Base-by-base conservation (phyloP, 2,113 vertebrate genomes). In the Patagioenas fasciata region DNA sequence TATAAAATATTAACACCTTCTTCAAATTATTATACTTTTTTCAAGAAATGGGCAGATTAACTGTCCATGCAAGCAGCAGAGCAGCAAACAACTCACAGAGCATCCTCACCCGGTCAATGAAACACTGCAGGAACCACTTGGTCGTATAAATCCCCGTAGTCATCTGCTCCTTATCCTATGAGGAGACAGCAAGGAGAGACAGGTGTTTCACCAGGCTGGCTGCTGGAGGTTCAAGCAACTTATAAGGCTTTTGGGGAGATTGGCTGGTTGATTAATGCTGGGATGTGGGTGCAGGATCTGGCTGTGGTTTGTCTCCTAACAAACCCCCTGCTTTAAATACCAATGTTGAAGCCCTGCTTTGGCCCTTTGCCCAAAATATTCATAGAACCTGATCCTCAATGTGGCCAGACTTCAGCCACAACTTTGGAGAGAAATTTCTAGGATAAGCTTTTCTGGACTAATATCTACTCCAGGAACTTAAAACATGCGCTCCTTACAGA, bases 121-220 rank as follows among this genome's bases (percentile, higher is more conserved):
- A 99, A 90, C 99, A 99, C 95, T 99, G 99, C 58, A 99, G 97
- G 93, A 99, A 99, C 99, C 99, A 99, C 96, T 99, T 99, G 91
- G 99, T 99, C n/a, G 99, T 99, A 91, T 99, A 99, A 96, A 99
- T 98, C 83, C 99, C 99, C 0, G 98, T 98, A 31, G 98, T 98
- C 99, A 99, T 99, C 98, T 99, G 99, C 93, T 99, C 99, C 94
- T 98, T 99, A 92, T 99, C 99, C 99, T 99, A 93, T 24, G 20
- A 38, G 19, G 40, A 92, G 84, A 93, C 3, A 93, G 16, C 29
- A 88, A 53, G 85, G 34, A 77, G 36, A 88, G 51, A 88, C 4
- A 44, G 7, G 42, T 1, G 6, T 72, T 81, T 89, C 79, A 95
- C 15, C 66, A 61, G 36, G 36, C 42, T 47, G 78, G 26, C 58